Conservation (phyloP, 1,140 invertebrate genomes). For the Lithobius niger region DNA sequence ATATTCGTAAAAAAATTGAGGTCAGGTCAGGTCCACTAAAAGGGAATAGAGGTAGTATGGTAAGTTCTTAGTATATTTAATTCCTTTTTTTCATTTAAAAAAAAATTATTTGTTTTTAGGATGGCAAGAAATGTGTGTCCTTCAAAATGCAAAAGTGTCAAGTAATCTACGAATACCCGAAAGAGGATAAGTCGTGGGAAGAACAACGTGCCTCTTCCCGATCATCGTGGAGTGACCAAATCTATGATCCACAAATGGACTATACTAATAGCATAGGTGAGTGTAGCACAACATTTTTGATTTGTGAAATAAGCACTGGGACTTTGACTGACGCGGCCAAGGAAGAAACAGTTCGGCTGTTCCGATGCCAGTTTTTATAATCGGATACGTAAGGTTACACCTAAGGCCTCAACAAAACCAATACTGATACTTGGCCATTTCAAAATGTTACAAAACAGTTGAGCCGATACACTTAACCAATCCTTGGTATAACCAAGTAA, state of each 20-base stretch:
- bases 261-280: constrained; percentile 14
- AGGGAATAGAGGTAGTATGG: no score
- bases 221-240: not conserved
- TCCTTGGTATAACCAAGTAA: no score
- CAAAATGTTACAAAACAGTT: no score
- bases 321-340: not conserved
- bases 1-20: no score
- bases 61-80: no score
- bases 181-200: constrained; percentile 34
- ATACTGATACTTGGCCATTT: no score
- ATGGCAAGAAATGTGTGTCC: constrained; percentile 47
- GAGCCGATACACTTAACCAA: no score
- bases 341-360: no score
- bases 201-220: constrained; percentile 9
- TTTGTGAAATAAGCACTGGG: not conserved
- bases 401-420: no score
- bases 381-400: no score
- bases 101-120: constrained; percentile 27
- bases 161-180: constrained; percentile 66
- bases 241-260: constrained; percentile 4
- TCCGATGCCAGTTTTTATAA: no score
- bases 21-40: no score
- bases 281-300: not conserved
- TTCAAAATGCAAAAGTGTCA: constrained; percentile 70
- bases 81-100: constrained; percentile 8